A percentile compares a stretch with the other conserved stretches of the same genome.
Conservation (phyloP, 2,888 invertebrate species). For the Andrena flavipes region DNA sequence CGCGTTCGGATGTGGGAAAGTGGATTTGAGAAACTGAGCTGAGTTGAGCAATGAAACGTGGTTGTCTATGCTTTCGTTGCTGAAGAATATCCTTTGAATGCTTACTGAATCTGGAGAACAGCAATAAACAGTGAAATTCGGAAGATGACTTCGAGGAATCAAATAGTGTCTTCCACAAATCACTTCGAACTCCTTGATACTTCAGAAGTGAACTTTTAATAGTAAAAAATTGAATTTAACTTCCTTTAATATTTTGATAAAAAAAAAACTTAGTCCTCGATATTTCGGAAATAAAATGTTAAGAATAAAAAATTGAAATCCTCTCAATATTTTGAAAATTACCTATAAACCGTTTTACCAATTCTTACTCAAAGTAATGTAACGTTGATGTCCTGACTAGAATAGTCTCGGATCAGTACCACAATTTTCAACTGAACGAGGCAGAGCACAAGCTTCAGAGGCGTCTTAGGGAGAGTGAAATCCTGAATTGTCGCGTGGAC, state of each 20-base stretch:
- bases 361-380: neutral
- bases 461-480: constrained; percentile 30
- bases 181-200: no score
- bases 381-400: neutral
- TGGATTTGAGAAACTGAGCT: constrained; percentile 8
- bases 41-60: neutral
- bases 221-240: no score
- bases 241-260: no score
- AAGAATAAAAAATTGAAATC: no score
- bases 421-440: neutral
- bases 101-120: neutral
- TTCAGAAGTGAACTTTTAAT: no score
- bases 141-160: neutral
- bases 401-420: neutral
- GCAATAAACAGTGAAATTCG: neutral
- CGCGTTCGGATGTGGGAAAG: constrained; percentile 34
- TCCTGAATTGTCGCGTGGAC: constrained; percentile 39
- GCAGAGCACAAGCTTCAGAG: neutral
- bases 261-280: no score
- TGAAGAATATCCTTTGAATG: neutral
- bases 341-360: no score
- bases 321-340: no score
- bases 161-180: no score
- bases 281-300: no score
- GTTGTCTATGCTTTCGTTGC: neutral